These are phyloP conservation scores for Sturnus vulgaris DNA, from an alignment of 2,113 vertebrate species.

Conservation along the genomic window DNA sequence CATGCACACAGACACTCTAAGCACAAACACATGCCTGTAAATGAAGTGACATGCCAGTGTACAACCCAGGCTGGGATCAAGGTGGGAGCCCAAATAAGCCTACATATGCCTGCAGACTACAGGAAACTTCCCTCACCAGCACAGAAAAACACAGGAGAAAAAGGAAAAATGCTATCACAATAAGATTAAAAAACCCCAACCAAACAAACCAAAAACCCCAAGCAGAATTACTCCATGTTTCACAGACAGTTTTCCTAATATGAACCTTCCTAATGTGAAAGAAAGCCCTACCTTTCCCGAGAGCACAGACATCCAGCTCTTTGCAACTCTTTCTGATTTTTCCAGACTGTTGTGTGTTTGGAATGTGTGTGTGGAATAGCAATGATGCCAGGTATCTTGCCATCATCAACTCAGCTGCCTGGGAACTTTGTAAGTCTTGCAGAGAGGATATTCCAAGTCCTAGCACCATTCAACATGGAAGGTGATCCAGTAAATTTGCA, in stretches of 20 bases:
- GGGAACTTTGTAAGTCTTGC: background rate
- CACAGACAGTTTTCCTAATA: background rate
- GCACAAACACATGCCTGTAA: background rate
- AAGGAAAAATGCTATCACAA: background rate
- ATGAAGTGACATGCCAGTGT: background rate
- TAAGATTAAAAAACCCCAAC: background rate
- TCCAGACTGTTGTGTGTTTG: background rate
- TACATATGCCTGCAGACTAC: background rate
- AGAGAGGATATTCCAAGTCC: background rate
- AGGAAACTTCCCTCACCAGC: background rate
- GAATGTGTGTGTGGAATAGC: background rate
- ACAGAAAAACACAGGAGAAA: background rate
- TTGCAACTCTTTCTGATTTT: background rate
- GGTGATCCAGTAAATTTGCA: background rate
- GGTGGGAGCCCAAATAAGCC: background rate
- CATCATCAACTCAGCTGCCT: background rate
- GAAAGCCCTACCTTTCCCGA: background rate
- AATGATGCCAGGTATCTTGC: background rate
- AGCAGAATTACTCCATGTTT: rapidly evolving
- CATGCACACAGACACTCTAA: background rate
- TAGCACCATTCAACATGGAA: background rate
- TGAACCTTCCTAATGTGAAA: background rate
- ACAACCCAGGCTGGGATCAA: background rate
- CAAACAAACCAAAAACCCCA: background rate
- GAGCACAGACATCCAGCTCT: background rate